Percentiles rank a stretch among this genome's conserved stretches.
phyloP scores from a whole-genome alignment of 1,140 invertebrate genomes.

The Ectropis grisescens region DNA sequence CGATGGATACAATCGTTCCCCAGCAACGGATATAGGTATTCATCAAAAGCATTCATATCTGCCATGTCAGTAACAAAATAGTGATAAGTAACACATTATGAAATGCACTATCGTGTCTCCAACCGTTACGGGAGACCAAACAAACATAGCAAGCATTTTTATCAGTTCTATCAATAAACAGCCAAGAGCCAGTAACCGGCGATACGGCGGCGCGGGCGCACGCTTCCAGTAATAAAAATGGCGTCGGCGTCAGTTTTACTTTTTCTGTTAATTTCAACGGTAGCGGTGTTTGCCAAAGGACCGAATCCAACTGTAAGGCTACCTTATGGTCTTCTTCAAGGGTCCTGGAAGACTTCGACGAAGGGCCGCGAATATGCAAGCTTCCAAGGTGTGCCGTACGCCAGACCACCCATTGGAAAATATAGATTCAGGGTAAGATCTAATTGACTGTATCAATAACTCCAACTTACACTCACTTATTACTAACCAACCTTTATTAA shows the following conservation, averaged over 20 bases:
- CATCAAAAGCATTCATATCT: too few relatives aligned
- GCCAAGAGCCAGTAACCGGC: too few relatives aligned
- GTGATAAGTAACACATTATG: too few relatives aligned
- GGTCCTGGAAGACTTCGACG: slow-evolving; percentile 35
- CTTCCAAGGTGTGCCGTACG: slow-evolving; percentile 74
- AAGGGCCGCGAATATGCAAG: slow-evolving; percentile 60
- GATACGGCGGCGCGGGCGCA: slow-evolving; percentile 21
- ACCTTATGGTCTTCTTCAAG: slow-evolving; percentile 31
- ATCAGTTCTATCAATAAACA: too few relatives aligned
- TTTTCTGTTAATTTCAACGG: slow-evolving; percentile 11
- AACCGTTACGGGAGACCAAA: too few relatives aligned
- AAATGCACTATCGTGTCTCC: too few relatives aligned
- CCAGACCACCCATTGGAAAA: slow-evolving; percentile 70
- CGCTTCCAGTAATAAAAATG: slow-evolving; percentile 9
- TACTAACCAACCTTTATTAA: not conserved
- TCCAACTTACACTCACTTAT: not conserved
- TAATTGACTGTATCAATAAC: slow-evolving; percentile 7
- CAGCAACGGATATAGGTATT: too few relatives aligned
- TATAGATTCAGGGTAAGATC: slow-evolving; percentile 68
- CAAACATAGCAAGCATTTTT: too few relatives aligned
- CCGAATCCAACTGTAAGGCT: slow-evolving; percentile 31
- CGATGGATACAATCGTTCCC: too few relatives aligned
- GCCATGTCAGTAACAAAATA: too few relatives aligned
- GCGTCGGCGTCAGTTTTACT: slow-evolving; percentile 9
- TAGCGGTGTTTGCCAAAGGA: slow-evolving; percentile 7